phyloP scores from a whole-genome alignment of 1,140 invertebrate species.

The Nebria ingens region DNA sequence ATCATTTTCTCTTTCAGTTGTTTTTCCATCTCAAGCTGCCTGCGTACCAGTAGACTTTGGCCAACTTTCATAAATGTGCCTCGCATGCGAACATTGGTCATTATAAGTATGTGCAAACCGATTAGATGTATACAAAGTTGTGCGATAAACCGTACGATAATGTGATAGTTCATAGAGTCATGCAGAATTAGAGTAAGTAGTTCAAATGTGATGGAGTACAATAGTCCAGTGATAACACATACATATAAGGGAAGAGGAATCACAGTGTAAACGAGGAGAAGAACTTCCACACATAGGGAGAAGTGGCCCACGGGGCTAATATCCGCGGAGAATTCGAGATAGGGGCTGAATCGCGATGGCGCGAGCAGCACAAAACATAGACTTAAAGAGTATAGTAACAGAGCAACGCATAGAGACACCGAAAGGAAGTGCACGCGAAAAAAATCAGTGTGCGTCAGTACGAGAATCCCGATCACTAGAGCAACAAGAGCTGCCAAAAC shows the following conservation, averaged over 20 bases:
- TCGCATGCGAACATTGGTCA: constrained; percentile 83
- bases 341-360: constrained; percentile 32
- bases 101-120: constrained; percentile 84
- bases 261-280: constrained; percentile 85
- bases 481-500: constrained; percentile 46
- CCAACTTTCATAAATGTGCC: constrained; percentile 96
- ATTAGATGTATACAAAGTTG: constrained; percentile 87
- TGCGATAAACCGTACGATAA: constrained; percentile 61
- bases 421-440: constrained; percentile 54
- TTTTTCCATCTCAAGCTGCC: constrained; percentile 86
- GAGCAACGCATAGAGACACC: constrained; percentile 52
- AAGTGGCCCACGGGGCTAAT: constrained; percentile 73
- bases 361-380: constrained; percentile 49
- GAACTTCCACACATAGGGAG: constrained; percentile 72
- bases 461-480: constrained; percentile 44
- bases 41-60: constrained; percentile 75
- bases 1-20: constrained; percentile 96
- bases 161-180: constrained; percentile 38
- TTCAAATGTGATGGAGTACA: constrained; percentile 80
- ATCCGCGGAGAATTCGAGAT: constrained; percentile 25
- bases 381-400: constrained; percentile 54
- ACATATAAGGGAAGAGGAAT: constrained; percentile 84
- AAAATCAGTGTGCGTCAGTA: constrained; percentile 53
- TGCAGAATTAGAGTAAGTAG: constrained; percentile 41
- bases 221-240: constrained; percentile 60